Percentiles rank a stretch among this genome's conserved stretches.
phyloP scores from a whole-genome alignment of 1,140 invertebrate genomes.

The Drosophila parabipectinata region DNA sequence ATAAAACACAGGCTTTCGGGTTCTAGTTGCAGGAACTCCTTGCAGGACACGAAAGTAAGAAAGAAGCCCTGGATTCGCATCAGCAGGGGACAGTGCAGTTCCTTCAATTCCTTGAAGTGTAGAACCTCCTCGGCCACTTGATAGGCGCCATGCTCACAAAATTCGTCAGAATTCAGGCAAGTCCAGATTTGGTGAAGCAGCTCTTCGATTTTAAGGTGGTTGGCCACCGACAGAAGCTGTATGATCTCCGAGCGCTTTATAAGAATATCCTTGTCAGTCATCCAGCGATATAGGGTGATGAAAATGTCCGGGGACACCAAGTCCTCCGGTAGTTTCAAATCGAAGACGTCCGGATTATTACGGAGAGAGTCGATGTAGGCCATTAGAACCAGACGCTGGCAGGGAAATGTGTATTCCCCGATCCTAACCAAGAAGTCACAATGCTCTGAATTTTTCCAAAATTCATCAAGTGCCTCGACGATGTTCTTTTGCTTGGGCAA shows the following conservation, averaged over 20 bases:
- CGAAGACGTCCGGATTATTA: neutral
- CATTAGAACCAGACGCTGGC: constrained; percentile 33
- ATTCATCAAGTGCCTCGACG: neutral
- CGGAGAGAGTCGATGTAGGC: constrained; percentile 7
- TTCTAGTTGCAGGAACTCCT: constrained; percentile 26
- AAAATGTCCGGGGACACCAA: constrained; percentile 14
- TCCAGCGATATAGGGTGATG: constrained; percentile 17
- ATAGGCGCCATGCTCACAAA: constrained; percentile 36
- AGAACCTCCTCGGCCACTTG: constrained; percentile 7
- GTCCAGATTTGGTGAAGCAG: constrained; percentile 29
- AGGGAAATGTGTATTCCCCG: constrained; percentile 13
- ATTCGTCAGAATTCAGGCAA: constrained; percentile 13
- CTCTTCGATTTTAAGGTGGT: constrained; percentile 9
- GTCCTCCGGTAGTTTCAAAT: constrained; percentile 25
- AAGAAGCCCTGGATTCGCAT: constrained; percentile 34
- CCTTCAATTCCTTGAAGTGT: neutral
- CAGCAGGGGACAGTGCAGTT: constrained; percentile 35
- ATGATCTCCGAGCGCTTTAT: constrained; percentile 22
- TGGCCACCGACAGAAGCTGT: constrained; percentile 10
- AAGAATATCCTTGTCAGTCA: neutral
- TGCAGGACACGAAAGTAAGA: constrained; percentile 34
- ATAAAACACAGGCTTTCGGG: constrained; percentile 5
- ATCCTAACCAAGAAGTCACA: constrained; percentile 28
- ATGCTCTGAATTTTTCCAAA: constrained; percentile 3
- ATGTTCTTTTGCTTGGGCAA: constrained; percentile 9